phyloP scores from a whole-genome alignment of 2,113 vertebrate genomes.

The Hypanus sabinus region DNA sequence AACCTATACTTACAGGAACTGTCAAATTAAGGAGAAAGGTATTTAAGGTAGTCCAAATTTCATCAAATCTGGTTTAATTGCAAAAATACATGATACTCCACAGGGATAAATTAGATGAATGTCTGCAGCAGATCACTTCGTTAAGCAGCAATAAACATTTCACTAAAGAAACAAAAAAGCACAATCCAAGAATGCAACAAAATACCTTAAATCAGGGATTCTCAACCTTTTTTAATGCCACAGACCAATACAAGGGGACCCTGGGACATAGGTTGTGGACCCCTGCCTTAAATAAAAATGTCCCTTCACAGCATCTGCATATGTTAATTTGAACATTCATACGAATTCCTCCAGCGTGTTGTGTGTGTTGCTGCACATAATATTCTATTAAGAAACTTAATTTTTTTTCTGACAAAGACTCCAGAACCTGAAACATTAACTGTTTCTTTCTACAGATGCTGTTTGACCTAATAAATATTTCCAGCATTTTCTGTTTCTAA shows the following conservation, averaged over 20 bases:
- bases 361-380: neutral
- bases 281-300: neutral
- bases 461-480: too few relatives aligned
- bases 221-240: too few relatives aligned
- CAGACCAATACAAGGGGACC: too few relatives aligned
- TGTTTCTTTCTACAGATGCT: too few relatives aligned
- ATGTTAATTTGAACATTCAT: neutral
- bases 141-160: neutral
- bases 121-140: neutral
- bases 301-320: neutral
- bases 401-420: neutral
- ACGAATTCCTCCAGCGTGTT: neutral
- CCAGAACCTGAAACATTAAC: too few relatives aligned
- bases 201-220: too few relatives aligned
- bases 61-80: neutral
- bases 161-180: neutral
- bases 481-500: too few relatives aligned
- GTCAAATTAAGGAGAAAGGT: neutral
- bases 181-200: neutral
- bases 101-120: neutral
- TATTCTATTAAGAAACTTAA: neutral
- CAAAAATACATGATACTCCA: neutral
- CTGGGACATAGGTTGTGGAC: too few relatives aligned
- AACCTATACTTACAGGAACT: neutral
- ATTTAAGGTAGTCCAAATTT: neutral